These are phyloP conservation scores for Bradysia coprophila DNA, from an alignment of 1,140 invertebrate species.

Conservation along the genomic window DNA sequence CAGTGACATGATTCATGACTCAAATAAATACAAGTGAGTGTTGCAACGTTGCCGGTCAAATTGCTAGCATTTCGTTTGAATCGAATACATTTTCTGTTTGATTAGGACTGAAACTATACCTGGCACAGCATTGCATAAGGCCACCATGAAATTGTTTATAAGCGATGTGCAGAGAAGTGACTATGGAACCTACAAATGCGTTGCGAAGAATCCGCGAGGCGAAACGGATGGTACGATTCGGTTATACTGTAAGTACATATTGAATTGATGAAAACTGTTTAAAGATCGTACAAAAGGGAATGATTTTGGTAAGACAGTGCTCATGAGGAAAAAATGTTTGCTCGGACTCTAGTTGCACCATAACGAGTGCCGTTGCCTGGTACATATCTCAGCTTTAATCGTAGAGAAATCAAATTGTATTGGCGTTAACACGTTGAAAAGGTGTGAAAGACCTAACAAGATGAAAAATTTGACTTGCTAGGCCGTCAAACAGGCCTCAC, in stretches of 20 bases:
- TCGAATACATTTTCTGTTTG: not conserved
- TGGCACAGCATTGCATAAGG: slow-evolving; percentile 50
- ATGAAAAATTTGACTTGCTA: no score
- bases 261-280: no score
- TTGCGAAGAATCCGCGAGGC: slow-evolving; percentile 80
- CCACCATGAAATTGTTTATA: slow-evolving; percentile 65
- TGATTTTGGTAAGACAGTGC: no score
- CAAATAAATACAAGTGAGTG: slow-evolving; percentile 46
- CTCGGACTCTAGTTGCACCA: no score
- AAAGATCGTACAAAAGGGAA: no score
- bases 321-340: no score
- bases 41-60: not conserved
- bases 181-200: slow-evolving; percentile 79
- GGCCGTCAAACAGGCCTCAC: no score
- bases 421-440: no score
- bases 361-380: no score
- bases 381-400: no score
- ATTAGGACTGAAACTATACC: slow-evolving; percentile 39
- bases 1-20: slow-evolving; percentile 76
- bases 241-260: slow-evolving; percentile 79
- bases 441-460: no score
- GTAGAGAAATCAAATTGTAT: no score
- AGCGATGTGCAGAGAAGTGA: slow-evolving; percentile 53
- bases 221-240: slow-evolving; percentile 82
- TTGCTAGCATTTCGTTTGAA: not conserved